These are phyloP conservation scores for Chelonus insularis DNA, from an alignment of 1,140 invertebrate species.

Conservation along the genomic window DNA sequence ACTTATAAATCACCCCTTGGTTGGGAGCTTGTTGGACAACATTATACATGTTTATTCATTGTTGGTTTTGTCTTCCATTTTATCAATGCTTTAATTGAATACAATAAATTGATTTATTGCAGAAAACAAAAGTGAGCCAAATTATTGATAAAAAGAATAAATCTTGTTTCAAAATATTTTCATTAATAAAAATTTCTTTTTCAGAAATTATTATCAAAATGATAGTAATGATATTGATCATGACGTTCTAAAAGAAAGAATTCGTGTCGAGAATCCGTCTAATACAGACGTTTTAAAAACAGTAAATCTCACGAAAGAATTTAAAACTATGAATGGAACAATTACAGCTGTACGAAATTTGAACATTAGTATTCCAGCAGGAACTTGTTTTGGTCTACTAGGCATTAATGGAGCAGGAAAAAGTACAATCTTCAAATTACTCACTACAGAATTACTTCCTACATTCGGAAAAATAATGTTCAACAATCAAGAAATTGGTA, in stretches of 20 bases:
- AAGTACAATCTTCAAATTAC: conserved; percentile 73
- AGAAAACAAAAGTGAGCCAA: conserved; percentile 47
- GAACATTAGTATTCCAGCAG: conserved; percentile 53
- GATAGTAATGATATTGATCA: conserved; percentile 54
- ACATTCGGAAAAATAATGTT: conserved; percentile 60
- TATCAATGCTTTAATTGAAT: conserved; percentile 66
- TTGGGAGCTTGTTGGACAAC: conserved; percentile 61
- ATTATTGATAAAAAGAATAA: conserved; percentile 18
- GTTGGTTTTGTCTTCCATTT: conserved; percentile 59
- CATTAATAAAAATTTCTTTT: conserved; percentile 38
- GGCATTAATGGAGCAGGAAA: conserved; percentile 77
- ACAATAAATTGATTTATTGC: conserved; percentile 50
- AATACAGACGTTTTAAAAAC: conserved; percentile 53
- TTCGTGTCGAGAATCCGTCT: conserved; percentile 51
- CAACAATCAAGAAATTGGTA: conserved; percentile 46
- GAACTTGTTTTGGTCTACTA: conserved; percentile 73
- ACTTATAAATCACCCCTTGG: conserved; percentile 66
- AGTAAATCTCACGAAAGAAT: conserved; percentile 56
- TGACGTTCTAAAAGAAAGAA: conserved; percentile 58
- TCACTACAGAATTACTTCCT: conserved; percentile 68
- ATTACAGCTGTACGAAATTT: conserved; percentile 53
- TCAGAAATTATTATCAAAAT: conserved; percentile 31
- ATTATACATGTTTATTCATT: conserved; percentile 59
- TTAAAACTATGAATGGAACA: conserved; percentile 51
- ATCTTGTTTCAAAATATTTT: conserved; percentile 4